phyloP scores from a whole-genome alignment of 2,888 invertebrate species.

The Ophraella communa region DNA sequence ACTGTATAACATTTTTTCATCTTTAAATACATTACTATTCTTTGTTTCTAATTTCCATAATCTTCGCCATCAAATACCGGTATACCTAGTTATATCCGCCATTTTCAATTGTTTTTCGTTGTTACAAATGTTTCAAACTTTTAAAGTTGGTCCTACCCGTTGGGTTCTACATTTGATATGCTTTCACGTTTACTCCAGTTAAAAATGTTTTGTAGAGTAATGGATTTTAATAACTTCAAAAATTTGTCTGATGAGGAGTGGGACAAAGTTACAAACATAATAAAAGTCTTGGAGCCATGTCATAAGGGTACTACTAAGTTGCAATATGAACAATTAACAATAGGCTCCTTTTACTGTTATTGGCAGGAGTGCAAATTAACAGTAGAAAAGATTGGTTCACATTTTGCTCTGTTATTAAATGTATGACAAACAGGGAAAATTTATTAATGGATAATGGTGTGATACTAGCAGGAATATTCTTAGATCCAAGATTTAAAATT shows the following conservation, averaged over 20 bases:
- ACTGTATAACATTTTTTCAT: too few relatives aligned
- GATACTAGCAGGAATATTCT: conserved; percentile 13
- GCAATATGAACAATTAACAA: background rate
- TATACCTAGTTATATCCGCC: conserved; percentile 17
- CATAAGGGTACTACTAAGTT: background rate
- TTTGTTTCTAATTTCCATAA: too few relatives aligned
- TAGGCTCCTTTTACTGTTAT: background rate
- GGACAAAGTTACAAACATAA: background rate
- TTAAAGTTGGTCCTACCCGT: background rate
- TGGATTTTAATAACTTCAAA: background rate
- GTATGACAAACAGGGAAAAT: background rate
- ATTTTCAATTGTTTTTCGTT: background rate
- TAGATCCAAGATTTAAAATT: conserved; percentile 15
- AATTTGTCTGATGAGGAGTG: background rate
- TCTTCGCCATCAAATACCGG: conserved; percentile 19
- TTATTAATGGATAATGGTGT: conserved; percentile 11
- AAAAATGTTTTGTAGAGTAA: background rate
- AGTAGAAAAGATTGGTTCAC: background rate
- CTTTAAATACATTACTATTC: too few relatives aligned
- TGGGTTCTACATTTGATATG: background rate
- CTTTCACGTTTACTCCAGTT: background rate
- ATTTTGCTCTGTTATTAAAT: background rate
- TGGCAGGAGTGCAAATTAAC: background rate
- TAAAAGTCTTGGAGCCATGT: background rate
- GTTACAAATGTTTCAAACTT: background rate